phyloP scores from a whole-genome alignment of 1,140 invertebrate species.

The Proctacanthus coquilletti region DNA sequence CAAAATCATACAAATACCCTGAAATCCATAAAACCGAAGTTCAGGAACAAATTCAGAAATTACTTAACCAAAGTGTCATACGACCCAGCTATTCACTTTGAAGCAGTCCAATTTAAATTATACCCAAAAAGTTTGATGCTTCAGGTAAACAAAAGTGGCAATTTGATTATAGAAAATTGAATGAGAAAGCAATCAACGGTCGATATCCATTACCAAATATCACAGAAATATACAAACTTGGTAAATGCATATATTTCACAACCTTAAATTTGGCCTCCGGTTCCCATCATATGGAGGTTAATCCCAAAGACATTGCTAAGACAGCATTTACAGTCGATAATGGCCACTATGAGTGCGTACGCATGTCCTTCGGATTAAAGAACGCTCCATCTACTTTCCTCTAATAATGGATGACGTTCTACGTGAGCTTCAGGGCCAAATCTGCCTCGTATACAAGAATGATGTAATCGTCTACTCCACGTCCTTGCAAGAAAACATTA shows the following conservation, averaged over 20 bases:
- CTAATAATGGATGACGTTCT: constrained; percentile 12
- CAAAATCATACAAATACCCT: too few relatives aligned
- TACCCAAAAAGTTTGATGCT: too few relatives aligned
- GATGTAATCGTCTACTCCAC: constrained; percentile 8
- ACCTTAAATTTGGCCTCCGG: constrained; percentile 29
- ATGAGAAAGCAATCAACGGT: constrained; percentile 29
- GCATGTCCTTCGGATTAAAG: constrained; percentile 12
- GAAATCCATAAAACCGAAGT: too few relatives aligned
- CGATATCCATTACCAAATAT: constrained; percentile 35
- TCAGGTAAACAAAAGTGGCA: too few relatives aligned
- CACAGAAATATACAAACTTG: constrained; percentile 22
- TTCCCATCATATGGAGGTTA: constrained; percentile 32
- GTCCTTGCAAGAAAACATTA: constrained; percentile 16
- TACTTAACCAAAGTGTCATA: too few relatives aligned
- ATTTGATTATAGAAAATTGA: too few relatives aligned
- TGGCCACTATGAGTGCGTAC: constrained; percentile 10
- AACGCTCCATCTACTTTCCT: constrained; percentile 18
- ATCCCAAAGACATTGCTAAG: constrained; percentile 19
- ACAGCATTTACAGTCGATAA: constrained; percentile 25
- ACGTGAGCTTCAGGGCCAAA: constrained; percentile 2
- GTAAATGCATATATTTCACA: too few relatives aligned
- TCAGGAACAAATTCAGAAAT: too few relatives aligned
- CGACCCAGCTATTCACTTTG: too few relatives aligned
- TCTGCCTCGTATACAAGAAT: constrained; percentile 6
- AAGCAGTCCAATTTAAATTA: too few relatives aligned